Evolutionary conservation across 1,140 invertebrate species (phyloP).

Genomic region (Belonocnema kinseyi): DNA sequence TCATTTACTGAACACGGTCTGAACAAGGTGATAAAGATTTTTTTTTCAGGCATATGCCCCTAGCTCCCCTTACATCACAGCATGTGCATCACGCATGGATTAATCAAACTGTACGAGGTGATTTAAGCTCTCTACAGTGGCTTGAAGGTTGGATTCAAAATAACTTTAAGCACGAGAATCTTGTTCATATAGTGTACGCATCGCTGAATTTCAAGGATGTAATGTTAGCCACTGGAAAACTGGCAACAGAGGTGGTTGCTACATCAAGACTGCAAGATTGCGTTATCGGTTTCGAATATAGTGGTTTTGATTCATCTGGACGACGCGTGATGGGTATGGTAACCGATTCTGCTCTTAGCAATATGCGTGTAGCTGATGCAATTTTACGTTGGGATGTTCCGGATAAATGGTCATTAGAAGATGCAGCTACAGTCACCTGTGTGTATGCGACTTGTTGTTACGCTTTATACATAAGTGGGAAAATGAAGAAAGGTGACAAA

Average conservation of each 20-base stretch:
- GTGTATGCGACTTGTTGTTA: slow-evolving; percentile 96
- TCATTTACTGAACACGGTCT: not conserved
- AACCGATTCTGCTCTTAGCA: slow-evolving; percentile 79
- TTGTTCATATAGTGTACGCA: slow-evolving; percentile 79
- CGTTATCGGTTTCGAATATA: slow-evolving; percentile 95
- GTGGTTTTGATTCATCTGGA: slow-evolving; percentile 86
- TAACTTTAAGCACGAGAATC: slow-evolving; percentile 58
- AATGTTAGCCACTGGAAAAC: slow-evolving; percentile 85
- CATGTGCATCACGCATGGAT: slow-evolving; percentile 83
- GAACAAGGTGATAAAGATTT: not conserved
- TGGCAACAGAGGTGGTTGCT: slow-evolving; percentile 80
- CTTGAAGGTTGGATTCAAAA: slow-evolving; percentile 79
- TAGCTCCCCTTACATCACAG: slow-evolving; percentile 72
- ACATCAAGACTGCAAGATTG: slow-evolving; percentile 86
- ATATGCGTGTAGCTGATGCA: slow-evolving; percentile 78
- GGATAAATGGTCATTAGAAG: slow-evolving; percentile 87
- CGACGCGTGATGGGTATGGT: slow-evolving; percentile 95
- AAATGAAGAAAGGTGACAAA: slow-evolving; percentile 87
- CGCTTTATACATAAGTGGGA: slow-evolving; percentile 89
- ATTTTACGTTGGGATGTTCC: slow-evolving; percentile 87
- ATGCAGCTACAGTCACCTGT: slow-evolving; percentile 92
- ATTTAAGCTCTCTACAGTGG: slow-evolving; percentile 91
- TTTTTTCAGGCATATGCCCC: slow-evolving; percentile 78
- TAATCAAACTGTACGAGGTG: slow-evolving; percentile 87
- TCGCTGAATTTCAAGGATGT: slow-evolving; percentile 87